Base-by-base conservation (phyloP, 2,113 vertebrate genomes). In the Jacana jacana region DNA sequence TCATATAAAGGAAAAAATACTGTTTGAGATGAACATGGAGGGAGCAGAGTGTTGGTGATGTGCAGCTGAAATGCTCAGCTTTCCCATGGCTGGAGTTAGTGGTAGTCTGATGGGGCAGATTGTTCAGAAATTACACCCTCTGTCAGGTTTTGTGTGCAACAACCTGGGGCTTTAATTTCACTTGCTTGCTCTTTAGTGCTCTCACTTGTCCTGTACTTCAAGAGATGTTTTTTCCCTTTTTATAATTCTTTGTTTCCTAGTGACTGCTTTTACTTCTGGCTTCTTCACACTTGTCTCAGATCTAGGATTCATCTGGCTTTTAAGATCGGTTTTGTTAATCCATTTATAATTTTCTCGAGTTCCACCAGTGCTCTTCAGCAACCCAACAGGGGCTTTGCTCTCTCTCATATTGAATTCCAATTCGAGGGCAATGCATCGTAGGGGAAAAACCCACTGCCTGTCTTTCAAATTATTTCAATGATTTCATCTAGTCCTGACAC, bases 11-110 rank as follows among this genome's bases (percentile, higher is more conserved):
- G 24, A 27, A 72, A 70, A 78, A 76, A 39, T 5, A 20, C 11
- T 17, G 49, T 42, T 13, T 55, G 20, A 72, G 65, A 55, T 73
- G 13, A 58, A 23, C 2, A 27, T 0, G 1, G 20, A 65, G 37
- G 20, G n/a, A 64, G 58, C 16, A 72, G 33, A 30, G 11, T 18
- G 33, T n/a, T 71, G 42, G 23, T 0, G 0, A 9, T 2, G 2
- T 3, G 2, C 28, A 40, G 31, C 27, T 81, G 48, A 54, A 71
- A 66, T 31, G 37, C 40, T 30, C 0, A 0, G 17, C 15, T 88
- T 68, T 72, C 46, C 61, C 48, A 13, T 31, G 20, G 10, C 51
- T 93, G 31, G 27, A 23, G 25, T 33, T 63, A 49, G 37, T 11
- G 35, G 13, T 22, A 10, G 12, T 27, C 35, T 57, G 39, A 44